These are phyloP conservation scores for Callithrix jacchus DNA, from an alignment of 2,113 vertebrate genomes.

Conservation along the genomic window DNA sequence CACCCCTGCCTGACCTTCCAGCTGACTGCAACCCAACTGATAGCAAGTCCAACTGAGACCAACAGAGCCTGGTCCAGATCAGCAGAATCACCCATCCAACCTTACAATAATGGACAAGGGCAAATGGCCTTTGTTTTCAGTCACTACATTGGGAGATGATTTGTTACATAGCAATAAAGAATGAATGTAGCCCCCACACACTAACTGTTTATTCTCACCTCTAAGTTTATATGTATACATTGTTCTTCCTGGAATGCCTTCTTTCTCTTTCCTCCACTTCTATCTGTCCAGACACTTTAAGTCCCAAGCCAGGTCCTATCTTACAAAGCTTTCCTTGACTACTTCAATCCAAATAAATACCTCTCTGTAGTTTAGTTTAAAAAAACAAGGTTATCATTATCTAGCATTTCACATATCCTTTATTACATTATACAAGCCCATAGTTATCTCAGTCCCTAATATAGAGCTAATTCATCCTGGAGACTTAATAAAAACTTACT, in stretches of 20 bases:
- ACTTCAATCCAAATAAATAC: neutral
- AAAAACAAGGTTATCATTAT: neutral
- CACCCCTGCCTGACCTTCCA: neutral
- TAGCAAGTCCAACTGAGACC: neutral
- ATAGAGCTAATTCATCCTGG: neutral
- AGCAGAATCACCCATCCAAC: neutral
- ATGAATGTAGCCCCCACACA: neutral
- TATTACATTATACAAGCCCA: neutral
- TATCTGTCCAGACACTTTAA: neutral
- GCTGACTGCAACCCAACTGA: neutral
- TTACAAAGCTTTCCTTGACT: conserved; percentile 14
- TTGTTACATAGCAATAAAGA: neutral
- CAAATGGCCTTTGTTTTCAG: neutral
- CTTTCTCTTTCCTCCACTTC: neutral
- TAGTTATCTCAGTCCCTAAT: neutral
- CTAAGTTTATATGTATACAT: neutral
- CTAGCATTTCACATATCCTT: neutral
- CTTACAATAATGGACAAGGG: neutral
- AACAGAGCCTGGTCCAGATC: neutral
- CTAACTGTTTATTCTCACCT: neutral
- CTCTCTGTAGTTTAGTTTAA: neutral
- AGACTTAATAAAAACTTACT: conserved; percentile 12
- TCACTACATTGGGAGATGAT: neutral
- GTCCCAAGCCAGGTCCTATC: neutral
- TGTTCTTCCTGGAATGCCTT: neutral